Base-by-base conservation (phyloP, 2,797 vertebrate species). In the Xenentodon cancila region DNA sequence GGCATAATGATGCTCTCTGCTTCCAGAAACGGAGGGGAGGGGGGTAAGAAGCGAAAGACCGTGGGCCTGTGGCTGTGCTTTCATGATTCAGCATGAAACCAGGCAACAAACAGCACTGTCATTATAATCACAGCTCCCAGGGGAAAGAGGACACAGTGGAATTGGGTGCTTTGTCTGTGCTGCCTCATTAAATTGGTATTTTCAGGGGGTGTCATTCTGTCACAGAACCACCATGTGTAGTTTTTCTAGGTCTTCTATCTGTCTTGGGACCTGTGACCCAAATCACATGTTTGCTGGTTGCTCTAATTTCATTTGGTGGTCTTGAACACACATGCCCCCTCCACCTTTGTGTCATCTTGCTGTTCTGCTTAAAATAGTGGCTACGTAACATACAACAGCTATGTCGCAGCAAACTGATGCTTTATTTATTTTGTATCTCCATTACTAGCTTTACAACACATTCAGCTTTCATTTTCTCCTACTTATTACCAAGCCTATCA, bases 71-170 rank as follows among this genome's bases (percentile, higher is more conserved):
- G 65, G 54, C 63, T 71, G 55, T 66, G 63, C 67, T 59, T 81
- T 85, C 67, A 59, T 83, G 81, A 88, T 81, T 90, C 81, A 90
- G 82, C 77, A 79, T 75, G 82, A 86, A 85, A 87, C 83, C 78
- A 80, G 56, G 81, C 80, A 90, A 85, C 88, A 86, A 80, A 83
- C 84, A 79, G 73, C 48, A n/a, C 67, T 75, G 68, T 79, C 77
- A 86, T 89, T 84, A 88, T 79, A 32, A 81, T 73, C 66, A 68
- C 69, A 74, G 69, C 73, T 86, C 85, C 60, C 84, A 49, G 64
- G 72, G 68, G 73, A 80, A 80, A 68, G 50, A 77, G 83, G 76
- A 77, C 81, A 81, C 72, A 45, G 55, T 72, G 68, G 71, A 83
- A 88, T 79, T 79, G 64, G 75, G 53, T 54, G 75, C 82, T 79